These are phyloP conservation scores for Paramisgurnus dabryanus DNA, from an alignment of 2,113 vertebrate species.

Conservation along the genomic window DNA sequence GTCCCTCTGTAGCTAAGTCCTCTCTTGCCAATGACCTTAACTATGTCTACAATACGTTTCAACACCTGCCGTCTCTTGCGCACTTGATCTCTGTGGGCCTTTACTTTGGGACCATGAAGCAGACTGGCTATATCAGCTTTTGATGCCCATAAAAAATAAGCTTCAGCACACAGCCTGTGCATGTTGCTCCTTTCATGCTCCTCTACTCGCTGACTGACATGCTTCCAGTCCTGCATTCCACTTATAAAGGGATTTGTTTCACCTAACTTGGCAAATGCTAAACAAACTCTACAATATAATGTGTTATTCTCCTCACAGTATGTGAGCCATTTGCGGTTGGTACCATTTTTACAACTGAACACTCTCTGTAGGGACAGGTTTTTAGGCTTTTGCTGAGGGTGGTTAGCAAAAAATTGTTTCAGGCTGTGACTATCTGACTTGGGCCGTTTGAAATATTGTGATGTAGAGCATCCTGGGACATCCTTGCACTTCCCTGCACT, in stretches of 20 bases:
- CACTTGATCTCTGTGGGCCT: slow-evolving; percentile 12
- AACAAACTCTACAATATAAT: slow-evolving; percentile 37
- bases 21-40: slow-evolving; percentile 17
- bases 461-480: too few species aligned
- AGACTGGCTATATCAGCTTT: slow-evolving; percentile 27
- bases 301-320: slow-evolving; percentile 22
- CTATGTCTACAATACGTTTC: slow-evolving; percentile 5
- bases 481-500: too few species aligned
- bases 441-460: too few species aligned
- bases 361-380: background rate
- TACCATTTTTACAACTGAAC: slow-evolving; percentile 12
- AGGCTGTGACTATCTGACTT: too few species aligned
- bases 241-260: slow-evolving; percentile 19
- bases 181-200: slow-evolving; percentile 32
- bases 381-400: background rate
- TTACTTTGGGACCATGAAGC: slow-evolving; percentile 5
- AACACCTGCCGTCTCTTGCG: slow-evolving; percentile 31
- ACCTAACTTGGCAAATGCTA: slow-evolving; percentile 31
- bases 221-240: slow-evolving; percentile 38
- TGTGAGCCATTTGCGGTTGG: slow-evolving; percentile 36
- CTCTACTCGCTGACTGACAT: slow-evolving; percentile 25
- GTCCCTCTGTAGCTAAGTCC: background rate
- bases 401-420: too few species aligned
- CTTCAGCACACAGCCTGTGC: slow-evolving; percentile 41
- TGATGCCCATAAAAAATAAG: slow-evolving; percentile 21